These are phyloP conservation scores for Spatula clypeata DNA, from an alignment of 2,797 vertebrate species.

Conservation along the genomic window DNA sequence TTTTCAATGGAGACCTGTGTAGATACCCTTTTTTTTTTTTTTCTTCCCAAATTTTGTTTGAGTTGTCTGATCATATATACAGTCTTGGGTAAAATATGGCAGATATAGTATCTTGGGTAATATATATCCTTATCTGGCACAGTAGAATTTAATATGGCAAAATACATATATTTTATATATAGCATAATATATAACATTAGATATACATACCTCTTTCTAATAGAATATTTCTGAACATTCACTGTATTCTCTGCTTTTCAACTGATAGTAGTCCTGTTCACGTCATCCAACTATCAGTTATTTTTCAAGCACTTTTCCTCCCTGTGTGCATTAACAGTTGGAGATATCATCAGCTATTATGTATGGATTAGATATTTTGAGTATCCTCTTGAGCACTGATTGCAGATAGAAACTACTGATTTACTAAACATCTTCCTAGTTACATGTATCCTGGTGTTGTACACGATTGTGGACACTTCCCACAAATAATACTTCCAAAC, in stretches of 20 bases:
- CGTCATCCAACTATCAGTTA: not conserved
- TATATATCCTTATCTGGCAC: not conserved
- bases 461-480: not conserved
- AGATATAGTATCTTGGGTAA: not conserved
- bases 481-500: not conserved
- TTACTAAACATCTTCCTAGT: not conserved
- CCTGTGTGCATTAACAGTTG: not conserved
- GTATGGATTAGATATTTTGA: not conserved
- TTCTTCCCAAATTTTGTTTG: not conserved
- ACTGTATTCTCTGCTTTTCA: not conserved
- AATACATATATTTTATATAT: not conserved
- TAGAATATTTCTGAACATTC: not conserved
- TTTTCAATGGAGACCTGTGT: not conserved
- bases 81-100: not conserved
- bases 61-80: not conserved
- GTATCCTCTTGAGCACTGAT: not conserved
- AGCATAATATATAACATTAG: not conserved
- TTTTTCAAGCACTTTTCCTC: not conserved
- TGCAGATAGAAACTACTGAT: not conserved
- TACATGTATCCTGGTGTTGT: not conserved
- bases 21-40: not conserved
- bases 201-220: not conserved
- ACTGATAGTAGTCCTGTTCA: not conserved
- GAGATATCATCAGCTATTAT: not conserved
- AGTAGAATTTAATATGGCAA: not conserved